Evolutionary conservation across 2,113 vertebrate species (phyloP).

Genomic region (Serinus canaria): DNA sequence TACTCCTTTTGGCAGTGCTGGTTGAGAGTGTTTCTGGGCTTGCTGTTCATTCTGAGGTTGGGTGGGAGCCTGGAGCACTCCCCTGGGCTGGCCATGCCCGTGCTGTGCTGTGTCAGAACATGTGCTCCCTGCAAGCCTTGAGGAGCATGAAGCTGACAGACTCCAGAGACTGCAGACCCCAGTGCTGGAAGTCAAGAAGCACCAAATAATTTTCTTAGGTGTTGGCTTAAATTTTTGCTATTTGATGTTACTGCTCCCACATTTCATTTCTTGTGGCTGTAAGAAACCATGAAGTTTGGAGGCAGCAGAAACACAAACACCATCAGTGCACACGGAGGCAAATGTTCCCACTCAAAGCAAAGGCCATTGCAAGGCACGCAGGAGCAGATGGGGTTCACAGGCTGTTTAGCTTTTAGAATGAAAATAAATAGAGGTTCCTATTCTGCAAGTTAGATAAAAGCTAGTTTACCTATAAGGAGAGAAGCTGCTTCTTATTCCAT

Average conservation of each 20-base stretch:
- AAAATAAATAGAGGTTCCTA: not conserved
- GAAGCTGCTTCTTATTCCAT: not conserved
- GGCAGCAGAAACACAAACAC: not conserved
- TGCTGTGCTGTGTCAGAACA: not conserved
- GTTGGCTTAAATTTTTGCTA: not conserved
- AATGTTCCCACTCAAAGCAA: not conserved
- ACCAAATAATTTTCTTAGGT: not conserved
- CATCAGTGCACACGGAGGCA: not conserved
- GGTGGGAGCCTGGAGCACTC: rapidly evolving
- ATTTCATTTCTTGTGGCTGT: not conserved
- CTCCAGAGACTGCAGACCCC: not conserved
- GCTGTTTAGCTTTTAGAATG: not conserved
- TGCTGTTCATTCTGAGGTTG: not conserved
- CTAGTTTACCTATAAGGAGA: not conserved
- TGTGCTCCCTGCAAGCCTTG: not conserved
- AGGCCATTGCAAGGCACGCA: not conserved
- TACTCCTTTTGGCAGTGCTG: not conserved
- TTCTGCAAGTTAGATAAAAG: not conserved
- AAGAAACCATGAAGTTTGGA: not conserved
- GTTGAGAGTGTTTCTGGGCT: not conserved
- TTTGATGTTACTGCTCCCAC: not conserved
- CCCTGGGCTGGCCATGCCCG: not conserved
- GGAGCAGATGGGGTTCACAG: not conserved
- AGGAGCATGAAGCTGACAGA: not conserved
- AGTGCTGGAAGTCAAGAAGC: not conserved